Evolutionary conservation across 2,888 invertebrate genomes (phyloP).

Genomic region (Branchipolynoe longqiensis): DNA sequence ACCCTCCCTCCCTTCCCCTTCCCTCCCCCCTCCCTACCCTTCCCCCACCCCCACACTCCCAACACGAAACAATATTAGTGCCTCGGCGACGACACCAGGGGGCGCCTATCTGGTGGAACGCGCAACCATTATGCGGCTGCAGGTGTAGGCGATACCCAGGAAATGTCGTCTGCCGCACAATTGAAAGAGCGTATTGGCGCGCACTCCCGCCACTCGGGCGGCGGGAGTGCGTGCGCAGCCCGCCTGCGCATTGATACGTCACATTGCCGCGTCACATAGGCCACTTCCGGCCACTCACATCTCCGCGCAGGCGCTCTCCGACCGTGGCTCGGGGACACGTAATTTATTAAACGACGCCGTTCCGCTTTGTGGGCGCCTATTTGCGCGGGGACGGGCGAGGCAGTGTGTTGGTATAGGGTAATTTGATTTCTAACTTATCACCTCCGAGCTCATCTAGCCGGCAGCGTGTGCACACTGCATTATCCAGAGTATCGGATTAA

Average conservation of each 20-base stretch:
- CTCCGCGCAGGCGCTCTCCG: slow-evolving; percentile 22
- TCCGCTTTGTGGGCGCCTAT: slow-evolving; percentile 50
- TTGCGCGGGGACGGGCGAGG: slow-evolving; percentile 24
- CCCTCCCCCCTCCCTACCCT: no score
- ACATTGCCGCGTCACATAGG: slow-evolving; percentile 44
- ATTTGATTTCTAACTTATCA: slow-evolving; percentile 55
- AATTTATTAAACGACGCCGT: slow-evolving; percentile 52
- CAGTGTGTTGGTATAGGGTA: slow-evolving; percentile 55
- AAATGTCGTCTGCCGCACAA: slow-evolving; percentile 12
- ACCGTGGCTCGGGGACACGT: slow-evolving; percentile 20
- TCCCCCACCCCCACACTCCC: no score
- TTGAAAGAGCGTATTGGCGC: slow-evolving; percentile 27
- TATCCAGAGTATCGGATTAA: slow-evolving; percentile 55
- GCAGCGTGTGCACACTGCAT: slow-evolving; percentile 33
- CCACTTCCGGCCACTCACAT: slow-evolving; percentile 10
- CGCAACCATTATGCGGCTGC: no score
- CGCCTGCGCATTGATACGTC: slow-evolving; percentile 56
- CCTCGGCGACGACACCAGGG: no score
- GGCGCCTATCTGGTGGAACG: no score
- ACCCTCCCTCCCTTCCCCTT: no score
- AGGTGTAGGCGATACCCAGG: no score
- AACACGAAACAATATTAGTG: no score
- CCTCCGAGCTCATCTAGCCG: slow-evolving; percentile 26
- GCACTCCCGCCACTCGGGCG: slow-evolving; percentile 33
- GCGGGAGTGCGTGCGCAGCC: slow-evolving; percentile 3